Evolutionary conservation across 2,797 vertebrate genomes (phyloP).

Genomic region (Pseudochirops corinnae): DNA sequence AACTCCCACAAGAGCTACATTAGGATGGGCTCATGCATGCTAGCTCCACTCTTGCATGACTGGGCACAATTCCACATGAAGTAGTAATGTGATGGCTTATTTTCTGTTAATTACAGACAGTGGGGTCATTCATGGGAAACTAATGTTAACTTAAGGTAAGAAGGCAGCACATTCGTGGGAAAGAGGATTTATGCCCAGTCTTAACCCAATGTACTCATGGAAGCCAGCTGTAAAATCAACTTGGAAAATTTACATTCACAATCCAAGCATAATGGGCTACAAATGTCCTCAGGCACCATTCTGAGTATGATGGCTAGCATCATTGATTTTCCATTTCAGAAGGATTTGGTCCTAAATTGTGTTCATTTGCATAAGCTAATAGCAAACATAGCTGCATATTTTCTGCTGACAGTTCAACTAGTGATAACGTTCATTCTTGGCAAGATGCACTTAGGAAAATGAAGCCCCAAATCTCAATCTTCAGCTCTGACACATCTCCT

Average conservation of each 20-base stretch:
- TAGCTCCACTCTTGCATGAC: not conserved
- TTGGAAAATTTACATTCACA: conserved; percentile 46
- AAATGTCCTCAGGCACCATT: conserved; percentile 28
- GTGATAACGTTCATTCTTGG: fast-evolving
- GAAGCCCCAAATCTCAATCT: conserved; percentile 30
- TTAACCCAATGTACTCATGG: not conserved
- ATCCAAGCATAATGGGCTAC: conserved; percentile 16
- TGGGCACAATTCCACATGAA: not conserved
- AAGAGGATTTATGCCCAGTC: not conserved
- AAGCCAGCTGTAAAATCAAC: conserved; percentile 52
- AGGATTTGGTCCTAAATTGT: not conserved
- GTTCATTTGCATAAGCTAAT: conserved; percentile 4
- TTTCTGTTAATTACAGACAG: conserved; percentile 18
- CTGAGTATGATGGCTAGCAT: conserved; percentile 36
- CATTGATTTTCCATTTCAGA: conserved; percentile 41
- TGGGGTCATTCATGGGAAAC: conserved; percentile 21
- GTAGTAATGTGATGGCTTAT: conserved; percentile 1
- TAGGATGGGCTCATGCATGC: not conserved
- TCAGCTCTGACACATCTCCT: not conserved
- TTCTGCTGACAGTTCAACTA: not conserved
- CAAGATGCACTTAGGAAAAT: conserved; percentile 33
- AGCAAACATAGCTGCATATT: conserved; percentile 6
- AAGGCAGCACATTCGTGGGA: conserved; percentile 16
- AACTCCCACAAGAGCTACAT: not conserved
- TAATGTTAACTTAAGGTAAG: conserved; percentile 47